These are phyloP conservation scores for Chloroclysta siterata DNA, from an alignment of 2,888 invertebrate species.

Conservation along the genomic window DNA sequence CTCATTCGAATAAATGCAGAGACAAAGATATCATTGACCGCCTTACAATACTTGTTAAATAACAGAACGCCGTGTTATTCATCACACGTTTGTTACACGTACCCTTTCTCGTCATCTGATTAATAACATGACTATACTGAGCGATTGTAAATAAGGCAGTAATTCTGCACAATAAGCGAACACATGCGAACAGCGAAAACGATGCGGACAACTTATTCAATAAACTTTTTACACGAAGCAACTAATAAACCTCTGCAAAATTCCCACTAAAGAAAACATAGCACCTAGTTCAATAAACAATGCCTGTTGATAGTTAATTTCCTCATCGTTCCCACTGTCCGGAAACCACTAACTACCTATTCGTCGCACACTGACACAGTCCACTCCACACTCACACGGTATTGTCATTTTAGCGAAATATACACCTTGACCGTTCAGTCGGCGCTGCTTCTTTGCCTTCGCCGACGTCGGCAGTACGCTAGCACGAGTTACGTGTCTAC, in stretches of 20 bases:
- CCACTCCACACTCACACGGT: conserved; percentile 57
- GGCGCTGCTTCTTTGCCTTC: conserved; percentile 44
- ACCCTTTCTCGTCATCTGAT: background rate
- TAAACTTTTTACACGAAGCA: background rate
- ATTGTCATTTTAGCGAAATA: conserved; percentile 77
- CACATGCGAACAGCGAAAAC: conserved; percentile 44
- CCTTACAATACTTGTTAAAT: background rate
- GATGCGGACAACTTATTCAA: conserved; percentile 32
- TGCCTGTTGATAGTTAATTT: conserved; percentile 27
- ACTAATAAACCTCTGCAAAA: conserved; percentile 6
- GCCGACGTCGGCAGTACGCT: conserved; percentile 16
- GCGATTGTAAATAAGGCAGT: background rate
- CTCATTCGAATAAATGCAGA: conserved; percentile 82
- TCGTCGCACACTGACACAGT: conserved; percentile 49
- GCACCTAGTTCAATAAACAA: conserved; percentile 29
- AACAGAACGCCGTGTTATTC: background rate
- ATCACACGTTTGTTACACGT: background rate
- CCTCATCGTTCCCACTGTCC: conserved; percentile 41
- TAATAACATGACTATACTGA: background rate
- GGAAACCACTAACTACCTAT: conserved; percentile 52
- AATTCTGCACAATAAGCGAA: conserved; percentile 65
- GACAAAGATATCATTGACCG: conserved; percentile 58
- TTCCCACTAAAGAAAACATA: conserved; percentile 16
- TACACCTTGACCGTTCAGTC: conserved; percentile 70
- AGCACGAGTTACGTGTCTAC: conserved; percentile 73